Base-by-base conservation (phyloP, 2,888 invertebrate species). In the Smittia aterrima region DNA sequence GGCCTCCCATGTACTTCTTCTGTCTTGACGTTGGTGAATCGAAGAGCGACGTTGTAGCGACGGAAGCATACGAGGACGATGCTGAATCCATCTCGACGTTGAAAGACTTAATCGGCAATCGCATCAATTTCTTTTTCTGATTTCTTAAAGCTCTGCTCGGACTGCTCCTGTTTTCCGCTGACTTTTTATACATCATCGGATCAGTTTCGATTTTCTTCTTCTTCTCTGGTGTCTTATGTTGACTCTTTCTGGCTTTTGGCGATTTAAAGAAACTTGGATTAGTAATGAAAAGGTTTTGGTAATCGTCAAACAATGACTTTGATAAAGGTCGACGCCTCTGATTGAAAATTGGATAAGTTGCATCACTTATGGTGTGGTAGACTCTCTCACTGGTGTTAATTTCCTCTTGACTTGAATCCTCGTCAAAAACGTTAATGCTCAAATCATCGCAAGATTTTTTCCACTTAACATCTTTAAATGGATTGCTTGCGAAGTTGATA, bases 361-460 rank as follows among this genome's bases (percentile, higher is more conserved):
- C 93, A 81, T 93, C 93, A 62, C 90, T 88, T 73, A 93, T 91
- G 0, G 92, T 92, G 79, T 89, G 87, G 27, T 86, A 88, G 74
- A 85, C 85, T 41, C 84, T 83, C 64, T 82, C 84, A 75, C 83
- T 83, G 40, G 47, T n/a, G 32, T 80, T 76, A n/a, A 79, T 79
- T 66, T 84, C 84, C 1, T 82, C 82, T 0, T 76, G 74, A n/a
- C 47, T 75, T 38, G 76, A 75, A 18, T 62, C 71, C 62, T 76
- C 80, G 66, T 78, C 77, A 76, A 80, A n/a, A 84, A n/a, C 9
- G 16, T 13, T n/a, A 3, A 11, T 58, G 47, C 77, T 76, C 84
- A 79, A 38, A 83, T 84, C 75, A 84, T 80, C 58, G 84, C 83
- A 75, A 85, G 84, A 75, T 87, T 86, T 38, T 87, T 87, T 66